Base-by-base conservation (phyloP, 2,888 invertebrate species). In the Aleiodes alternator region DNA sequence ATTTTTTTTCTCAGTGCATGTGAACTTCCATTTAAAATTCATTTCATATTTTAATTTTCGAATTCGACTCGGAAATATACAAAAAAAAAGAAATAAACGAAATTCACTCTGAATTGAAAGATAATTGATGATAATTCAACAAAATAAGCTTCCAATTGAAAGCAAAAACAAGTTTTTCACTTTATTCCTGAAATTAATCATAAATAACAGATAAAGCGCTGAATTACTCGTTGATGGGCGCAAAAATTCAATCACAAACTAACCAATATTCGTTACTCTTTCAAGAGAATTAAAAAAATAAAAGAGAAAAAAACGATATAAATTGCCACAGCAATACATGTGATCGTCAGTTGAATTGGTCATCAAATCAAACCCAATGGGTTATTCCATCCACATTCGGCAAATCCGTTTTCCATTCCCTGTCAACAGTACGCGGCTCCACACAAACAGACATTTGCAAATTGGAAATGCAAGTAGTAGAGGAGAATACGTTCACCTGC, bases 371-470 rank as follows among this genome's bases (percentile, higher is more conserved):
- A 43, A 43, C 43, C 43, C 43, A 43, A 43, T 43, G 43, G 43
- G 43, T 43, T 43, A 43, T 38, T 61, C 43, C 43, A 38, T 38
- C 43, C 61, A 38, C 64, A 64, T 43, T 64, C 64, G 43, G 16
- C 29, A 48, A 64, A 64, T 64, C 14, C 61, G 66, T 68, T 68
- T 31, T 68, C 50, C 16, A 29, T 16, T 53, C 8, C 14, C 29
- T 50, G 71, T 75, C 71, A 75, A 73, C 56, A 73, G 31, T 34
- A n/a, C 23, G 31, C 38, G 29, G 5, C 4, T 29, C 29, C 29
- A 29, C 48, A 69, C 69, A 66, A 51, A 75, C 66, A 66, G 48
- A 43, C 56, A 71, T 75, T 71, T 71, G 71, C 50, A 71, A 71
- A 75, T 75, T 75, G 57, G 34, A 57, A 31, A 61, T 59, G 59